These are phyloP conservation scores for Sarcophaga bullata DNA, from an alignment of 1,140 invertebrate species.

Conservation along the genomic window DNA sequence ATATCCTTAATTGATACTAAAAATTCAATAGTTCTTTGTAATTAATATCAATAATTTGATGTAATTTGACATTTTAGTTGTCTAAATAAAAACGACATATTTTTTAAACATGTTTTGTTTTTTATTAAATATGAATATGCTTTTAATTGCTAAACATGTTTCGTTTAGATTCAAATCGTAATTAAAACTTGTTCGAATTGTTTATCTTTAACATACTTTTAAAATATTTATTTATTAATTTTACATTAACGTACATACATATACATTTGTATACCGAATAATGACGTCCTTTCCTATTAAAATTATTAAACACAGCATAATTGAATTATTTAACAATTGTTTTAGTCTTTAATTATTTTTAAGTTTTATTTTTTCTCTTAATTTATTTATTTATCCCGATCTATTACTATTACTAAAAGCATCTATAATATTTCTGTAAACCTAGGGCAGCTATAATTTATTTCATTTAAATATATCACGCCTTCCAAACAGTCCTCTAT, in stretches of 20 bases:
- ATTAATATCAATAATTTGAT: too few relatives aligned
- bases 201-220: neutral
- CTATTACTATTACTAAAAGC: too few relatives aligned
- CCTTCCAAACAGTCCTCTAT: too few relatives aligned
- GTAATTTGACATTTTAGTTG: too few relatives aligned
- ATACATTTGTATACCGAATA: too few relatives aligned
- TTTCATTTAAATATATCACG: too few relatives aligned
- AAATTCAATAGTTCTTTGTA: too few relatives aligned
- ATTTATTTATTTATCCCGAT: neutral
- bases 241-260: neutral
- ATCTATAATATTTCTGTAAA: too few relatives aligned
- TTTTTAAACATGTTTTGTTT: neutral
- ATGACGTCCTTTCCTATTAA: neutral
- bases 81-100: too few relatives aligned
- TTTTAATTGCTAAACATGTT: neutral
- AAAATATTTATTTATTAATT: conserved; percentile 14
- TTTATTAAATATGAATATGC: neutral
- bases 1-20: too few relatives aligned
- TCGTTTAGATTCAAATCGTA: conserved; percentile 20
- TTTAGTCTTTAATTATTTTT: neutral
- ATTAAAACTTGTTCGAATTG: conserved; percentile 24
- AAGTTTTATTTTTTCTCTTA: neutral
- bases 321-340: neutral
- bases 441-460: too few relatives aligned
- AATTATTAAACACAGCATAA: neutral